Percentiles rank a stretch among this genome's conserved stretches.
phyloP scores from a whole-genome alignment of 2,797 vertebrate species.

The Coreius guichenoti region DNA sequence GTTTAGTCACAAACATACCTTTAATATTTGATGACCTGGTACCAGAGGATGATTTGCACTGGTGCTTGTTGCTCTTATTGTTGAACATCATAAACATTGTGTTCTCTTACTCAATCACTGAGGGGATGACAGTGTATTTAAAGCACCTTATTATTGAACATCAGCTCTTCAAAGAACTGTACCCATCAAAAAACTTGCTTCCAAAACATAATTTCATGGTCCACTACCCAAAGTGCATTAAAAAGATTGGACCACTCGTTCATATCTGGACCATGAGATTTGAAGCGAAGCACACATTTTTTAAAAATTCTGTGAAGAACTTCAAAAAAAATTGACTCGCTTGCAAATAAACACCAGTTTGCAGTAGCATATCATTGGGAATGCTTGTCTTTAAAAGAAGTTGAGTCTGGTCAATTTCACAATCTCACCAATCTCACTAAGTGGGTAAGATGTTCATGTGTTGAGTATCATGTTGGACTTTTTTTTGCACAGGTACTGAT shows the following conservation, averaged over 20 bases:
- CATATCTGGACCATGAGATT: conserved; percentile 12
- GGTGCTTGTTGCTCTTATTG: conserved; percentile 27
- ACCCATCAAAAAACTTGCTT: conserved; percentile 29
- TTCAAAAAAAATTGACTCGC: background rate
- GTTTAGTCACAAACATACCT: conserved; percentile 43
- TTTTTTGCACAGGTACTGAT: conserved; percentile 48
- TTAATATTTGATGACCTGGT: conserved; percentile 44
- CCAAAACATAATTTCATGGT: conserved; percentile 41
- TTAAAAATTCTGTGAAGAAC: background rate
- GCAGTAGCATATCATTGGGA: background rate
- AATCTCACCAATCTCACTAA: background rate
- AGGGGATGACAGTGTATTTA: conserved; percentile 47
- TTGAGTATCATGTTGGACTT: conserved; percentile 44
- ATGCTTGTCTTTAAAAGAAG: background rate
- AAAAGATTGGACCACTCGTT: background rate
- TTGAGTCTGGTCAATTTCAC: conserved; percentile 6
- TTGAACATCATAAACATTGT: conserved; percentile 49
- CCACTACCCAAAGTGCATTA: background rate
- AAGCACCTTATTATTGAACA: conserved; percentile 38
- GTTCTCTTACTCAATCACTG: conserved; percentile 42
- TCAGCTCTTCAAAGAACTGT: conserved; percentile 35
- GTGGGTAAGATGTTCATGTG: background rate
- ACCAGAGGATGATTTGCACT: conserved; percentile 29
- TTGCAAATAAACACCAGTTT: conserved; percentile 15
- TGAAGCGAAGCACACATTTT: background rate